Evolutionary conservation across 1,140 invertebrate species (phyloP).

Genomic region (Pemphigus obesinymphae): DNA sequence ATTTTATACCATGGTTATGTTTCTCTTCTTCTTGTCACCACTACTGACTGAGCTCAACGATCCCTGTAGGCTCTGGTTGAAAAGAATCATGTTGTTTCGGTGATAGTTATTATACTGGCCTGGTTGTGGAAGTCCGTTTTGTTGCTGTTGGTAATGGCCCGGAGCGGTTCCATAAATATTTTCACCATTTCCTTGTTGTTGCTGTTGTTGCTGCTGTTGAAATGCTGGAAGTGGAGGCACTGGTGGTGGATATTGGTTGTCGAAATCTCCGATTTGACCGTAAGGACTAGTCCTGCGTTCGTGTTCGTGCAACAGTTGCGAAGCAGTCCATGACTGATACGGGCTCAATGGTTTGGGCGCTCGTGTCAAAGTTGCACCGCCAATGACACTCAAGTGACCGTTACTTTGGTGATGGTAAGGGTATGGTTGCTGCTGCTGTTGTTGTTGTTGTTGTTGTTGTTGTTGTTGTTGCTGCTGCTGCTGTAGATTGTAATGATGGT

Average conservation of each 20-base stretch:
- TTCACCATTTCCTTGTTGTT: constrained; percentile 44
- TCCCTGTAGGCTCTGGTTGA: constrained; percentile 56
- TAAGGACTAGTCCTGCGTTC: constrained; percentile 56
- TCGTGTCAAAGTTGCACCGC: constrained; percentile 49
- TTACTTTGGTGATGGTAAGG: constrained; percentile 39
- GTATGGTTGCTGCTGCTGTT: constrained; percentile 46
- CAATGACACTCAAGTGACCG: constrained; percentile 29
- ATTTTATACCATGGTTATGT: constrained; percentile 57
- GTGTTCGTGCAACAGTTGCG: constrained; percentile 58
- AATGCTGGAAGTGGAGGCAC: constrained; percentile 46
- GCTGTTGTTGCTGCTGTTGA: constrained; percentile 48
- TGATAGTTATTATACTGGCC: constrained; percentile 51
- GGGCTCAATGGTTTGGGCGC: constrained; percentile 53
- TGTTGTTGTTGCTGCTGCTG: constrained; percentile 45
- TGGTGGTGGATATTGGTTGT: constrained; percentile 45
- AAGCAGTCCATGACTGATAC: constrained; percentile 58
- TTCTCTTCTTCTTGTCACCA: constrained; percentile 55
- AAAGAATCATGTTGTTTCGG: constrained; percentile 51
- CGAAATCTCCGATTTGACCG: constrained; percentile 46
- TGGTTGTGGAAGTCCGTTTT: constrained; percentile 46
- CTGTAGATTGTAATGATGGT: constrained; percentile 42
- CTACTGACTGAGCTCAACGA: constrained; percentile 57
- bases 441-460: constrained; percentile 47
- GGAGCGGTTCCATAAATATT: constrained; percentile 51
- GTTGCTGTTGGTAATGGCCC: constrained; percentile 24